Conservation (phyloP, 2,113 vertebrate genomes). For the Ivindomyrus marchei region DNA sequence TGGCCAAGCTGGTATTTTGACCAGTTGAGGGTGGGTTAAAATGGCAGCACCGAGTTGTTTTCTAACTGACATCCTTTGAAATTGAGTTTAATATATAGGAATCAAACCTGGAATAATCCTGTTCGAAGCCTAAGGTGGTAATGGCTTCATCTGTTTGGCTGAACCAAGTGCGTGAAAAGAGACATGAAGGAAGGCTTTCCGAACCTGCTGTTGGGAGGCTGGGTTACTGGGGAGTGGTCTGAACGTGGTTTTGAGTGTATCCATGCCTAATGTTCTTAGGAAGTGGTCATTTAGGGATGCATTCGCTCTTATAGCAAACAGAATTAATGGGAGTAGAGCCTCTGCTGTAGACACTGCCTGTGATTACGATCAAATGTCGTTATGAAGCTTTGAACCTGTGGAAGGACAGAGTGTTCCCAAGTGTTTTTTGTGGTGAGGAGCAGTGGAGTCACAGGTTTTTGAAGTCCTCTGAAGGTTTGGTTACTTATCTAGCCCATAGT, state of each 20-base stretch:
- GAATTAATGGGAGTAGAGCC: neutral
- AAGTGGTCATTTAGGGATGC: neutral
- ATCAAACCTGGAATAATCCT: neutral
- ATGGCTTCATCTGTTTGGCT: neutral
- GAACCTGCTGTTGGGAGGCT: neutral
- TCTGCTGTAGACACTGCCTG: neutral
- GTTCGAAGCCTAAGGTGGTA: neutral
- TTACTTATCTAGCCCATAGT: neutral
- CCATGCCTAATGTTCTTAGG: neutral
- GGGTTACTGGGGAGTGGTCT: neutral
- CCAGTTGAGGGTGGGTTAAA: neutral
- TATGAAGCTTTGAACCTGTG: neutral
- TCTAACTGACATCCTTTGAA: neutral
- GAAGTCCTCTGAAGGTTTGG: neutral
- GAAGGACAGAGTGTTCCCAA: neutral
- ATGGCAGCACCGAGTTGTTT: neutral
- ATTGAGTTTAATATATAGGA: neutral
- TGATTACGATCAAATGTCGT: neutral
- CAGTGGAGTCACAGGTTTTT: neutral
- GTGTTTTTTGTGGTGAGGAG: neutral
- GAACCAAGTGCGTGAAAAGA: neutral
- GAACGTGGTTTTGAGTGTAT: neutral
- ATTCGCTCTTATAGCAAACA: neutral
- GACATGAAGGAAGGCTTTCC: neutral
- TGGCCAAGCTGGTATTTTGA: neutral